phyloP scores from a whole-genome alignment of 1,140 invertebrate genomes.

The Nymphalis io region DNA sequence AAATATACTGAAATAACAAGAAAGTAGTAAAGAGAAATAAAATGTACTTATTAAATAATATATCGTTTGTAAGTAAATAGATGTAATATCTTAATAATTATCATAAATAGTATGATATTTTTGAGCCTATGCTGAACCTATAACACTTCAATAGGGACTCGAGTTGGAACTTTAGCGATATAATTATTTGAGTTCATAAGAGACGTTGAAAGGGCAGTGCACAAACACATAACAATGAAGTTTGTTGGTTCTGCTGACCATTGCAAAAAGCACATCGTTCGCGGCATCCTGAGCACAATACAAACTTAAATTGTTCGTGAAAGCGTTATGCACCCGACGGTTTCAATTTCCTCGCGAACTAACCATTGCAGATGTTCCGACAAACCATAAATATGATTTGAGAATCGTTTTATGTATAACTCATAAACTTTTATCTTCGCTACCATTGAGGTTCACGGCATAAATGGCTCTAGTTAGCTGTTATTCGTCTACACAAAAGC shows the following conservation, averaged over 20 bases:
- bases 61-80: too few relatives aligned
- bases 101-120: too few relatives aligned
- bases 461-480: constrained; percentile 70
- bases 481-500: constrained; percentile 61
- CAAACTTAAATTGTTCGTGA: constrained; percentile 77
- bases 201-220: constrained; percentile 54
- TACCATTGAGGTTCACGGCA: constrained; percentile 52
- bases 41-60: too few relatives aligned
- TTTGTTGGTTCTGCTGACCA: constrained; percentile 64
- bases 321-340: constrained; percentile 74
- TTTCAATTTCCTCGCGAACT: constrained; percentile 79
- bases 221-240: constrained; percentile 69
- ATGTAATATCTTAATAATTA: too few relatives aligned
- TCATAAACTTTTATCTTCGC: constrained; percentile 78
- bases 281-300: constrained; percentile 69
- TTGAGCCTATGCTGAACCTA: background rate
- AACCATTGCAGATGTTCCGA: constrained; percentile 73
- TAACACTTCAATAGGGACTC: constrained; percentile 1
- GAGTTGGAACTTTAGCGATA: constrained; percentile 12
- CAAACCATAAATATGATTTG: constrained; percentile 78
- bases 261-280: constrained; percentile 70
- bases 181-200: constrained; percentile 45
- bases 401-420: constrained; percentile 79
- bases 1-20: too few relatives aligned
- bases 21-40: too few relatives aligned